phyloP scores from a whole-genome alignment of 1,140 invertebrate species.

The Tribolium castaneum region DNA sequence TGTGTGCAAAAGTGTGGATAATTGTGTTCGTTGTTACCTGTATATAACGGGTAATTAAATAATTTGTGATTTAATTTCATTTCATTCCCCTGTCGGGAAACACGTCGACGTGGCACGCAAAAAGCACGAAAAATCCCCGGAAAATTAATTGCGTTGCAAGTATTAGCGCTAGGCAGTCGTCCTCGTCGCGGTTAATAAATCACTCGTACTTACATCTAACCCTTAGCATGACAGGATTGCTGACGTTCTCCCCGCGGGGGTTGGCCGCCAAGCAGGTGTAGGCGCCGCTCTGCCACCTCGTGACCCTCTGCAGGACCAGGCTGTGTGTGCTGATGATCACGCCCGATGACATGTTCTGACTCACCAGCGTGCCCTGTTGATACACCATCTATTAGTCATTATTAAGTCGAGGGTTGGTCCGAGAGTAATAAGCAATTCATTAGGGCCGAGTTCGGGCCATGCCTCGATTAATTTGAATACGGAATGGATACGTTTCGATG shows the following conservation, averaged over 20 bases:
- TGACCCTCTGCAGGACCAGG: constrained; percentile 86
- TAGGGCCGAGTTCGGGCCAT: not conserved
- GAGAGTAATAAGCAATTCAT: constrained; percentile 26
- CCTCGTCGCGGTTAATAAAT: constrained; percentile 25
- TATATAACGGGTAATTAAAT: not conserved
- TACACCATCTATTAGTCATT: constrained; percentile 21
- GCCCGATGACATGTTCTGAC: constrained; percentile 85
- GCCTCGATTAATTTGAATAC: constrained; percentile 1
- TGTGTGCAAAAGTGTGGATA: not conserved
- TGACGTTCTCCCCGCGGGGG: constrained; percentile 83
- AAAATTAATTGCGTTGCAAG: constrained; percentile 14
- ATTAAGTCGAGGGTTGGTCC: constrained; percentile 10
- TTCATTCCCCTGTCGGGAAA: not conserved
- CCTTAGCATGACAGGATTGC: constrained; percentile 78
- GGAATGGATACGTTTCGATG: constrained; percentile 7
- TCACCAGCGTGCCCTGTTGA: constrained; percentile 77
- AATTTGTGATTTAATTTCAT: not conserved
- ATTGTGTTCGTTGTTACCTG: not conserved
- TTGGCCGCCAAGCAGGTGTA: constrained; percentile 88
- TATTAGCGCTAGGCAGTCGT: constrained; percentile 1
- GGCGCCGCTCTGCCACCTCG: constrained; percentile 81
- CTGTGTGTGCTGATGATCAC: constrained; percentile 89
- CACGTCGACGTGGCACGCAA: not conserved
- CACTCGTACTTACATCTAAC: constrained; percentile 82
- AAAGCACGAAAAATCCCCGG: not conserved